Base-by-base conservation (phyloP, 2,113 vertebrate species). In the Isichthys henryi region DNA sequence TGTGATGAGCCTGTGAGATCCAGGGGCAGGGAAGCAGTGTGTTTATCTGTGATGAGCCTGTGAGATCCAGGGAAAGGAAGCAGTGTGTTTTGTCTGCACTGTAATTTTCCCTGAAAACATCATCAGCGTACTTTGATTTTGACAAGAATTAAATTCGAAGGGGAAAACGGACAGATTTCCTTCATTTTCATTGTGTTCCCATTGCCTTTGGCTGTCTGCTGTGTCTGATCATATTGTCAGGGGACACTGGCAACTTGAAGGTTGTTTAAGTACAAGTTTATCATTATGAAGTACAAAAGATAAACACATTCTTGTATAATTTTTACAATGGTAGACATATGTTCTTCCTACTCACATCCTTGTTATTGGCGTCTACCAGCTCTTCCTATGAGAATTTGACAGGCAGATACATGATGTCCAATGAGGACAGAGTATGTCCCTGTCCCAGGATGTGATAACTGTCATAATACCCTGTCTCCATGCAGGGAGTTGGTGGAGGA, bases 401-500 rank as follows among this genome's bases (percentile, higher is more conserved):
- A 19, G 5, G 13, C 74, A 35, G 27, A 74, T 74, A 17, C 13
- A 70, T 70, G 62, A 70, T 31, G 10, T 70, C 27, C n/a, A 31
- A 27, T 31, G n/a, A 70, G 27, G 62, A 31, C 27, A 21, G 35
- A 19, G 35, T 80, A 15, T 80, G 35, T 39, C 31, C 70, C 10
- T 35, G 27, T 31, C 35, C 74, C 74, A 43, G 74, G 74, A 43
- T 8, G 74, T 80, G 74, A 43, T 48, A 48, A 23, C 82, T 48
- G 82, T 48, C 45, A 48, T 48, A 10, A 87, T 87, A 2, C 8
- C 49, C 23, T 17, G 85, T 35, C 85, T 35, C 49, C 50, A 10
- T 56, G 31, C 50, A 99, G 98, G 92, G 98, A 99, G 92, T 93
- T 99, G n/a, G 97, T 99, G 2, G 98, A 99, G 96, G 98, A 99